phyloP scores from a whole-genome alignment of 92 coral and sea anemone genomes.

The Porites lobata region DNA sequence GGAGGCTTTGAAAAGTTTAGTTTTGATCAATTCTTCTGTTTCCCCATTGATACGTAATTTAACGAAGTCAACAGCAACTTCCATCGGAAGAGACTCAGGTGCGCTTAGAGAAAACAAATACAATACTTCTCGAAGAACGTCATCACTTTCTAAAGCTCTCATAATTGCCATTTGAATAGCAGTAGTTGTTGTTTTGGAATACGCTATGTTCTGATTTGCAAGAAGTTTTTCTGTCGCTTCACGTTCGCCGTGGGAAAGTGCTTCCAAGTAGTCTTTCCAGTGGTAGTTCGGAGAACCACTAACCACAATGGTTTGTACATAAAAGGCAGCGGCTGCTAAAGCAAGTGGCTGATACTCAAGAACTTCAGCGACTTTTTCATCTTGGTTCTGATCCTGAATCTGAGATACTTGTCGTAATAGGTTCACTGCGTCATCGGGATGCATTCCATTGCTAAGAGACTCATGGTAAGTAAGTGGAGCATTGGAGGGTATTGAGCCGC shows the following conservation, averaged over 20 bases:
- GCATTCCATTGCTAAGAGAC: slow-evolving; percentile 46
- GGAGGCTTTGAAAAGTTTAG: too few species aligned
- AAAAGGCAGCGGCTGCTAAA: slow-evolving; percentile 38
- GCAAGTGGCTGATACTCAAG: slow-evolving; percentile 53
- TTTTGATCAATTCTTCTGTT: too few species aligned
- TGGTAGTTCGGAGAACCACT: not conserved
- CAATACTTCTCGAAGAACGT: too few species aligned
- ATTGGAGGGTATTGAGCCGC: slow-evolving; percentile 12
- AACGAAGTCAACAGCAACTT: too few species aligned
- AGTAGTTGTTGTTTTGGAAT: too few species aligned
- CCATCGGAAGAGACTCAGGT: too few species aligned
- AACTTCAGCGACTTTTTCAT: slow-evolving; percentile 45
- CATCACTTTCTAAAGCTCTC: too few species aligned
- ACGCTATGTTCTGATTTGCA: not conserved
- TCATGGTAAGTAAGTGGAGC: slow-evolving; percentile 15
- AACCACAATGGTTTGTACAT: not conserved
- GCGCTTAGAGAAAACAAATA: too few species aligned
- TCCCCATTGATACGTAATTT: too few species aligned
- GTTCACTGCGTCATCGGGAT: slow-evolving; percentile 4
- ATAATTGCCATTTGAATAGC: too few species aligned
- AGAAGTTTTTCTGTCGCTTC: slow-evolving; percentile 40
- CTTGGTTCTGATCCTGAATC: not conserved
- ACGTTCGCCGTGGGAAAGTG: slow-evolving; percentile 30
- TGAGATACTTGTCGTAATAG: slow-evolving; percentile 25
- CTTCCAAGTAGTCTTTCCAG: slow-evolving; percentile 44